Base-by-base conservation (phyloP, 2,113 vertebrate genomes). In the Paradoxurus hermaphroditus region DNA sequence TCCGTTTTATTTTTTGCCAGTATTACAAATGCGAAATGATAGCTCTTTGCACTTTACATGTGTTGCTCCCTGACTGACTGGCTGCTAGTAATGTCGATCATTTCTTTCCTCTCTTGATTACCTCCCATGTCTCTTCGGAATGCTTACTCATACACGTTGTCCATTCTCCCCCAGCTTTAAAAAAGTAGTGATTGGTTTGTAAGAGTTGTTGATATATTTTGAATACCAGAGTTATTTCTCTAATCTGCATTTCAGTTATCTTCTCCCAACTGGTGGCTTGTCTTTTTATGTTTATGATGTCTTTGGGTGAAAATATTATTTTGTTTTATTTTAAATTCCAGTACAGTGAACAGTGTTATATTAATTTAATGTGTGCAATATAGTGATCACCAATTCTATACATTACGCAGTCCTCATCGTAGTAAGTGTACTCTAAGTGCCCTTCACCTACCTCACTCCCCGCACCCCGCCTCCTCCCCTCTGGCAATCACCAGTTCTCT, bases 21-120 rank as follows among this genome's bases (percentile, higher is more conserved):
- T 75, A 41, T 91, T 72, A 4, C 27, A 62, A 13, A 36, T 88
- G 10, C 15, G 27, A 96, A 63, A 41, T 75, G 11, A 14, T 92
- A 90, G 16, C 53, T 94, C 44, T 11, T 90, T 96, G 9, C 67
- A 78, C 51, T 91, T 94, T 94, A 90, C 87, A 77, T 70, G n/a
- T 90, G 23, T 83, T 87, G 21, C 63, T 87, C 21, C 31, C 13
- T 77, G 16, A 63, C 2, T 59, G 19, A 49, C 3, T n/a, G n/a
- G n/a, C n/a, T 86, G 19, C 46, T 86, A 49, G 41, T 89, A 63
- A 90, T 73, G 36, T 44, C 82, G 46, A 72, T 19, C n/a, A 51
- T 87, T 96, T 72, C 77, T 83, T 25, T 18, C 7, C 0, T 75
- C 7, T 89, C 53, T 90, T 77, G 41, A 46, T 73, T 89, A 49